Evolutionary conservation across 2,888 invertebrate genomes (phyloP).

Genomic region (Pyrochroa serraticornis): DNA sequence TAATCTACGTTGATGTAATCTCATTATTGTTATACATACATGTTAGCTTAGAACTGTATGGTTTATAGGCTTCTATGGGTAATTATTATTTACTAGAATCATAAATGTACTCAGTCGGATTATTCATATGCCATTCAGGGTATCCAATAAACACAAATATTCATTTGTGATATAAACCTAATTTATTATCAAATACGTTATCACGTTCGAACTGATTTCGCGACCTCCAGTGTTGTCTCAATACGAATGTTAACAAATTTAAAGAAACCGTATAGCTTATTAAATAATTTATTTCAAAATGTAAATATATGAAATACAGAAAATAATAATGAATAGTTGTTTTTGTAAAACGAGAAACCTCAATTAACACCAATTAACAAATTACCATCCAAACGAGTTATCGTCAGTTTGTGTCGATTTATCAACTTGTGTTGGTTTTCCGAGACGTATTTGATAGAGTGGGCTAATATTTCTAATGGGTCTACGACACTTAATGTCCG

Average conservation of each 20-base stretch:
- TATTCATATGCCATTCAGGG: conserved; percentile 33
- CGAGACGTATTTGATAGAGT: conserved; percentile 13
- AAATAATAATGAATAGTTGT: conserved; percentile 24
- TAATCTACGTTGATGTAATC: conserved; percentile 49
- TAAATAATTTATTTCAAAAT: conserved; percentile 37
- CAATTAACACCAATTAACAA: conserved; percentile 1
- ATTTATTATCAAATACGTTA: conserved; percentile 23
- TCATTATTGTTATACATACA: conserved; percentile 45
- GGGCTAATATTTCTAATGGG: conserved; percentile 42
- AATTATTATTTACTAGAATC: conserved; percentile 33
- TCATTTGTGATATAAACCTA: conserved; percentile 30
- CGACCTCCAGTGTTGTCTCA: conserved; percentile 31
- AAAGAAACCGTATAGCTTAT: conserved; percentile 35
- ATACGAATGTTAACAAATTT: conserved; percentile 30
- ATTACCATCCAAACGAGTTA: conserved; percentile 12
- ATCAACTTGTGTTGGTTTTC: conserved; percentile 33
- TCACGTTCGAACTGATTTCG: conserved; percentile 20
- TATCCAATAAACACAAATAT: conserved; percentile 31
- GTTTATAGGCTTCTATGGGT: conserved; percentile 39
- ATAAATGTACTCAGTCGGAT: conserved; percentile 32
- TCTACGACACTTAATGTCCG: conserved; percentile 48
- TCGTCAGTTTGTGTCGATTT: conserved; percentile 49
- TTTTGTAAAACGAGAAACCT: conserved; percentile 8
- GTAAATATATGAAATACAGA: conserved; percentile 36
- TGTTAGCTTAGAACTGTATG: conserved; percentile 45